These are phyloP conservation scores for Furcula furcula DNA, from an alignment of 2,888 invertebrate genomes.

Conservation along the genomic window DNA sequence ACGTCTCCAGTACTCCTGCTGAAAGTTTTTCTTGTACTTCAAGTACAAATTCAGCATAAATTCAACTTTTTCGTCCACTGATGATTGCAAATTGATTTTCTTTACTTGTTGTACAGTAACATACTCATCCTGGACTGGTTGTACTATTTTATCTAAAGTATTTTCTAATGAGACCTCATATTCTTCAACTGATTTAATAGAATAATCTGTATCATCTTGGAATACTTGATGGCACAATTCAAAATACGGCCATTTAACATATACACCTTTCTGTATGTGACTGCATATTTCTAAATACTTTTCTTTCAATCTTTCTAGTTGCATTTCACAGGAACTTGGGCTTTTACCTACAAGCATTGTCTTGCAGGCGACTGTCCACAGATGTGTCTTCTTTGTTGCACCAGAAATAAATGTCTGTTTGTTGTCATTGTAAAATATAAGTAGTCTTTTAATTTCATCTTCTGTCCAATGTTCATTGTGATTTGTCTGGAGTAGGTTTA, in stretches of 20 bases:
- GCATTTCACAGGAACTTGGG: conserved; percentile 50
- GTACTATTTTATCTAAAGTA: conserved; percentile 7
- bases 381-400: conserved; percentile 49
- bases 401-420: conserved; percentile 59
- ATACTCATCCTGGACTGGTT: conserved; percentile 26
- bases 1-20: conserved; percentile 48
- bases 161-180: neutral
- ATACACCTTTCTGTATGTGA: conserved; percentile 42
- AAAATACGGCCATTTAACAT: conserved; percentile 50
- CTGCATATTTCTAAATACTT: conserved; percentile 46
- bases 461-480: conserved; percentile 46
- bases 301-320: conserved; percentile 46
- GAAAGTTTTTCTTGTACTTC: conserved; percentile 52
- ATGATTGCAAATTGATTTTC: conserved; percentile 5
- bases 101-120: conserved; percentile 42
- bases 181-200: neutral
- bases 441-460: conserved; percentile 54
- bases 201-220: conserved; percentile 35
- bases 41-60: conserved; percentile 59
- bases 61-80: conserved; percentile 53
- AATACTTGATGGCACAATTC: conserved; percentile 63
- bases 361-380: conserved; percentile 69
- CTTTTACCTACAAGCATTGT: conserved; percentile 61
- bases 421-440: conserved; percentile 68
- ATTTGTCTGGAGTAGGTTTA: conserved; percentile 7